A percentile compares a stretch with the other conserved stretches of the same genome.
phyloP scores from a whole-genome alignment of 2,888 invertebrate genomes.

The Drosophila robusta region DNA sequence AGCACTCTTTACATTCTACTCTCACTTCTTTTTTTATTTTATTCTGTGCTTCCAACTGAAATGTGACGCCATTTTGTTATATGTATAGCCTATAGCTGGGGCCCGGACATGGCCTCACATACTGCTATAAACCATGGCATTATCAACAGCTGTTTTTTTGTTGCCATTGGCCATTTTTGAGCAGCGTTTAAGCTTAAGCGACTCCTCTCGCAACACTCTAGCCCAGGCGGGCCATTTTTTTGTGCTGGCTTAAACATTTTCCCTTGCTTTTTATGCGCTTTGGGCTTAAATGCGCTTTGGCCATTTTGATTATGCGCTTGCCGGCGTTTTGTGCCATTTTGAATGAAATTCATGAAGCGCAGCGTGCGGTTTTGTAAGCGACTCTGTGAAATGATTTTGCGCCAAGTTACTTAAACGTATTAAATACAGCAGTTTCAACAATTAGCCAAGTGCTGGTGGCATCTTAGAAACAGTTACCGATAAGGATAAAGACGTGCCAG shows the following conservation, averaged over 20 bases:
- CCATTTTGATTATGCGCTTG: conserved; percentile 69
- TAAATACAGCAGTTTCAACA: conserved; percentile 59
- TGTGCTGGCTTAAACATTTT: conserved; percentile 57
- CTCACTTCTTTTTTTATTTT: background rate
- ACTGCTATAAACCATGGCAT: conserved; percentile 25
- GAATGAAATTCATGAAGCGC: conserved; percentile 69
- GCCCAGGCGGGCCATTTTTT: conserved; percentile 14
- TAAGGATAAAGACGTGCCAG: conserved; percentile 65
- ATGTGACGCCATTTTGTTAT: conserved; percentile 67
- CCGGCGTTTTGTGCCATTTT: conserved; percentile 34
- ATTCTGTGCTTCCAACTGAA: conserved; percentile 57
- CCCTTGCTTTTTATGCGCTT: conserved; percentile 64
- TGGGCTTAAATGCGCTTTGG: conserved; percentile 76
- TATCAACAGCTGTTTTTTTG: conserved; percentile 44
- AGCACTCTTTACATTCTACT: background rate
- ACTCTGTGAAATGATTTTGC: conserved; percentile 34
- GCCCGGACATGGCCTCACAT: conserved; percentile 27
- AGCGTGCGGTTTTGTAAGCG: conserved; percentile 61
- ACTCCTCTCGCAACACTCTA: conserved; percentile 1
- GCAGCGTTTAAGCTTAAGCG: conserved; percentile 61
- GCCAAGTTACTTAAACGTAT: conserved; percentile 42
- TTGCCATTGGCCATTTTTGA: conserved; percentile 6
- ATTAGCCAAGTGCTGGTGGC: conserved; percentile 43
- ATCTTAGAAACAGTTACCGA: conserved; percentile 39
- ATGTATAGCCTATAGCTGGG: conserved; percentile 30